Base-by-base conservation (phyloP, 2,888 invertebrate genomes). In the Drosophila koepferae region DNA sequence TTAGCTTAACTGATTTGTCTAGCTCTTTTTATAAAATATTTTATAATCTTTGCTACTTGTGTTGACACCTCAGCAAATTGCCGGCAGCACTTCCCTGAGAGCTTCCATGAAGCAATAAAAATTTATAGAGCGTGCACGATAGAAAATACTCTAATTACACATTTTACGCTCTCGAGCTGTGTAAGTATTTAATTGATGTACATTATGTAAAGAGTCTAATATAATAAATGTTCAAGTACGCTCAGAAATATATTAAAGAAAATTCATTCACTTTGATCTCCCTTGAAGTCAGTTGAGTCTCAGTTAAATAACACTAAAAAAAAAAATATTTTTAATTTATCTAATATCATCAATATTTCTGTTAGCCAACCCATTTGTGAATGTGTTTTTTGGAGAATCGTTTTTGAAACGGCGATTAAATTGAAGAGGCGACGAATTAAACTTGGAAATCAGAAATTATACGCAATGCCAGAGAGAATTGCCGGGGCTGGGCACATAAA, bases 381-480 rank as follows among this genome's bases (percentile, higher is more conserved):
- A 43, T 48, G 59, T 55, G 9, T 8, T 18, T n/a, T 3, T n/a
- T 41, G n/a, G 48, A 18, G 49, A 66, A 67, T 20, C 55, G 41
- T 43, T 34, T 69, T 63, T 51, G 48, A 43, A 59, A 49, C 36
- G 63, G 80, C 74, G 81, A 87, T 86, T 81, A 87, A 87, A 87
- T 82, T 85, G 76, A 84, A 89, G 74, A 74, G 70, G 54, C 83
- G 67, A 75, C 80, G 80, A 85, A 76, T 89, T 81, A 66, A 89
- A 75, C 68, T 76, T 68, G 36, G 51, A 77, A 86, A 87, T 87
- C 85, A 87, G 78, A 81, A 87, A 87, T 87, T 66, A 89, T 85
- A 58, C 73, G 85, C 87, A 61, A 63, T 64, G 31, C 68, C 63
- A 54, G 69, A 72, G 68, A 72, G 81, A 77, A 77, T 80, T 84